Conservation (phyloP, 2,797 vertebrate species). For the Phrynocephalus vlangalii region DNA sequence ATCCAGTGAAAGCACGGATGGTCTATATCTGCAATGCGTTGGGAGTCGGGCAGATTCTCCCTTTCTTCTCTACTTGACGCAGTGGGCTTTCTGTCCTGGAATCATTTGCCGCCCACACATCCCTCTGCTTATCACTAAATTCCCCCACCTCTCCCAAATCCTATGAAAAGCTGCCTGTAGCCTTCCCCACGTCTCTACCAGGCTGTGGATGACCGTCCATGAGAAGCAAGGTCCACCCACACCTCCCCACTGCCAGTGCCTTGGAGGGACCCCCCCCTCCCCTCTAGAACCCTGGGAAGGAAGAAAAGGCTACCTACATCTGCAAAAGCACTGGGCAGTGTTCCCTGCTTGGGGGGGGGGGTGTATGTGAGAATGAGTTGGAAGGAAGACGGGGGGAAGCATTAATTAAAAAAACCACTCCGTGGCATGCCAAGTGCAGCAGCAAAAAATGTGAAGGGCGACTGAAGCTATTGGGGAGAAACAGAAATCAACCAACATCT, state of each 20-base stretch:
- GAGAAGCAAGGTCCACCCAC: neutral
- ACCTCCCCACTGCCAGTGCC: neutral
- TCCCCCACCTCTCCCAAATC: too few species aligned
- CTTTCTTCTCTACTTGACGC: neutral
- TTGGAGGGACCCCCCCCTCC: neutral
- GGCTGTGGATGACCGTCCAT: neutral
- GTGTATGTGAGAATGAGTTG: neutral
- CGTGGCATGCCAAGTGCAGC: conserved; percentile 5
- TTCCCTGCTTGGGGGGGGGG: neutral
- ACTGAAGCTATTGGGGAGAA: conserved; percentile 17
- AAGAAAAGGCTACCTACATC: neutral
- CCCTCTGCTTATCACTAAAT: too few species aligned
- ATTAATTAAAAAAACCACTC: neutral
- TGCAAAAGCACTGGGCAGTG: neutral
- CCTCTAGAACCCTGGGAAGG: neutral
- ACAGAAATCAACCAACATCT: neutral
- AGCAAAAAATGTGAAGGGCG: conserved; percentile 8
- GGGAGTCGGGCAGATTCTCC: neutral
- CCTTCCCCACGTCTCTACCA: neutral
- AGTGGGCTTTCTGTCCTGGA: neutral
- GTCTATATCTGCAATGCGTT: neutral
- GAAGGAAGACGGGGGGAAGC: neutral
- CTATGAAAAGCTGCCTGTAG: neutral
- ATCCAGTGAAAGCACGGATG: neutral
- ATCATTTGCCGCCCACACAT: neutral